phyloP scores from a whole-genome alignment of 2,113 vertebrate genomes.

The Sphaerodactylus townsendi region DNA sequence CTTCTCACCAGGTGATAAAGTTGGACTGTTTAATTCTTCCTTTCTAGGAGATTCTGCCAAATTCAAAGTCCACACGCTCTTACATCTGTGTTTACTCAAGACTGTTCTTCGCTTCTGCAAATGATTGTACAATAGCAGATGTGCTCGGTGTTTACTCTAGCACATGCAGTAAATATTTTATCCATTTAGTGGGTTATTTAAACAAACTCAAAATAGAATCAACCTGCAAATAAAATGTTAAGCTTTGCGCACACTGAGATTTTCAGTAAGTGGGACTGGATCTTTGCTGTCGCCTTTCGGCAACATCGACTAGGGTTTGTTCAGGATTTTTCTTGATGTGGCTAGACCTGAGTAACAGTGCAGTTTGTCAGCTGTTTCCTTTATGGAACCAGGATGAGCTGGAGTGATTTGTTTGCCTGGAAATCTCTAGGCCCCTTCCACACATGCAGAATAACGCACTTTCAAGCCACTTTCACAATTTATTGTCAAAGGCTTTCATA shows the following conservation, averaged over 20 bases:
- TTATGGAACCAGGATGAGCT: too few species aligned
- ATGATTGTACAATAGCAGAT: constrained; percentile 11
- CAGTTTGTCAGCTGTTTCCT: too few species aligned
- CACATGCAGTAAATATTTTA: constrained; percentile 15
- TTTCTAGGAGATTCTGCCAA: not conserved
- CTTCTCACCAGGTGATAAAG: not conserved
- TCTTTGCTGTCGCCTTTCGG: not conserved
- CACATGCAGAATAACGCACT: too few species aligned
- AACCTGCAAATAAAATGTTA: not conserved
- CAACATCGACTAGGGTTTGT: not conserved
- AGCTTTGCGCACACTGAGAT: not conserved
- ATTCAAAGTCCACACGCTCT: not conserved
- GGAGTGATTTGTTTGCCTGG: too few species aligned
- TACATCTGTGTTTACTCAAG: not conserved
- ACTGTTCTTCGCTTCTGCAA: not conserved
- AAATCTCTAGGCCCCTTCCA: too few species aligned
- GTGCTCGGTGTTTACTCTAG: not conserved
- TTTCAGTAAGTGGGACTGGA: not conserved
- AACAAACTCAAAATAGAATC: not conserved
- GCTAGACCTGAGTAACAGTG: too few species aligned
- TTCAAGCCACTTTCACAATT: too few species aligned
- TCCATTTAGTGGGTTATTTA: constrained; percentile 7
- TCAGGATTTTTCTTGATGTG: not conserved
- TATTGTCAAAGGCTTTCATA: too few species aligned
- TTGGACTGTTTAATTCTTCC: not conserved